Evolutionary conservation across 2,113 vertebrate species (phyloP), one percentile per base, ranked within the genome.

Genomic region (Menura novaehollandiae): DNA sequence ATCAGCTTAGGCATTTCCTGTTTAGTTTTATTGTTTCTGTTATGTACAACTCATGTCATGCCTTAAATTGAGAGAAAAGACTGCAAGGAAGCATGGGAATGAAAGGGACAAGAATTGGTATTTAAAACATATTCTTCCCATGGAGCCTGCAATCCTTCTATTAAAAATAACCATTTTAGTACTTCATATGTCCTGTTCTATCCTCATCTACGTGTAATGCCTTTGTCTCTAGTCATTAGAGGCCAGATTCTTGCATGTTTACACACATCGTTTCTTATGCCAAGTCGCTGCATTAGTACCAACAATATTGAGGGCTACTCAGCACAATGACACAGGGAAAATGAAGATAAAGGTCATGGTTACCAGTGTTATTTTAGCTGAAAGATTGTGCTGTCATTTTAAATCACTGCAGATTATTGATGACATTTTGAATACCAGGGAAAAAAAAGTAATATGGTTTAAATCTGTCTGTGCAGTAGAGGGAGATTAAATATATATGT

Each of bases 1-100:
- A 43, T 62, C 76, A 85, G 46, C 39, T 75, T 63, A 91, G 84
- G 80, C 82, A 96, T 95, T 95, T 96, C 82, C 75, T 93, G 75
- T 88, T 92, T 93, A 87, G 51, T 28, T 94, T 96, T 51, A 43
- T 19, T 85, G 39, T 73, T 82, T 91, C 88, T 79, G 24, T 53
- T 56, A n/a, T 46, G 7, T 91, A 60, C 66, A 63, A 72, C 35
- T 85, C 1, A 0, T 85, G 72, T 74, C 39, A 58, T 72, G 86
- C 39, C 51, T 74, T 90, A 46, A 80, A 78, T 8, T 80, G 59
- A 66, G 32, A 81, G 69, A 77, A 85, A 82, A 85, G 28, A 26
- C 37, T 84, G 19, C 26, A 72, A 83, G 52, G 21, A 74, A 66
- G 32, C 55, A 30, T 41, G 46, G 32, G 56, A 95, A 84, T 56